Conservation (phyloP, 2,113 vertebrate species). For the Cochlearius cochlearius region DNA sequence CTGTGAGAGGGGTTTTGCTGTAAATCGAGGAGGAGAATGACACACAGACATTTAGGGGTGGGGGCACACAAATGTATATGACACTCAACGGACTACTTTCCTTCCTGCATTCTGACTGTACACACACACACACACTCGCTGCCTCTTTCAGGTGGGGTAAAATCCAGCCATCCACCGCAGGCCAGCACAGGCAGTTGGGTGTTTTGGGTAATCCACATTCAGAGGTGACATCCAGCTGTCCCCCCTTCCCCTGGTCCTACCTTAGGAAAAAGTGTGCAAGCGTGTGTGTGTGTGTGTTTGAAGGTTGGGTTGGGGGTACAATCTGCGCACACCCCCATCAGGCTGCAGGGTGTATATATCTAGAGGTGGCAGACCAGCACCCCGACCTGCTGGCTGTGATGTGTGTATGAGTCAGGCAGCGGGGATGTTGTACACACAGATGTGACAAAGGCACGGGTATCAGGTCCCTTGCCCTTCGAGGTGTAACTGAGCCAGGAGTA, state of each 20-base stretch:
- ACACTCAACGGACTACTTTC: neutral
- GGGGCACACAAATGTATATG: neutral
- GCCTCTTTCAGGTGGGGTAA: neutral
- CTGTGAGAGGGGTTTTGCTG: neutral
- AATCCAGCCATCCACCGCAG: neutral
- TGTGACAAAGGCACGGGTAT: fast-evolving
- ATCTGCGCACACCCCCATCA: fast-evolving
- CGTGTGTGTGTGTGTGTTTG: neutral
- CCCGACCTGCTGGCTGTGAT: fast-evolving
- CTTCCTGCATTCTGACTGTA: neutral
- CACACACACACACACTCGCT: neutral
- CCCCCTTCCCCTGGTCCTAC: neutral
- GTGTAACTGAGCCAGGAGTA: neutral
- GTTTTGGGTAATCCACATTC: neutral
- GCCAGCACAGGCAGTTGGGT: neutral
- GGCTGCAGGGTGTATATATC: neutral
- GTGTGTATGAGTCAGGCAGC: neutral
- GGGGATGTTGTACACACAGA: fast-evolving
- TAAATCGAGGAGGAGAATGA: neutral
- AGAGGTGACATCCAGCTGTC: neutral
- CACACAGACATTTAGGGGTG: neutral
- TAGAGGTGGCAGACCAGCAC: neutral
- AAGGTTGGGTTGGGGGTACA: neutral
- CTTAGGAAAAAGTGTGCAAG: neutral
- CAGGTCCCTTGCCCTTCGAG: neutral